Evolutionary conservation across 23 tunicate genomes (phyloP).

Genomic region (Clavelina lepadiformis): DNA sequence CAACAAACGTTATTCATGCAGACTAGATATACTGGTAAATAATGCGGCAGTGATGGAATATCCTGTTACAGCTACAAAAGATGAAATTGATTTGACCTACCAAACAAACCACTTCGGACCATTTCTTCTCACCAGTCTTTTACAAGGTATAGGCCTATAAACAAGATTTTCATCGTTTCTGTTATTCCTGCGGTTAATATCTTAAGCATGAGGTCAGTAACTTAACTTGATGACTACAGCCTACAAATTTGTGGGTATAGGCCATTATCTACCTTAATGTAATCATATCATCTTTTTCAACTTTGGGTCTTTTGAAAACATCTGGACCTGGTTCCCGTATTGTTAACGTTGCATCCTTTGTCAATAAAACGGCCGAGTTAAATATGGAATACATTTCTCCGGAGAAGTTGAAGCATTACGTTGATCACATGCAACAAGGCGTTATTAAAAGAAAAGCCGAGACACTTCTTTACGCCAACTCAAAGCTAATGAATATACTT

Average conservation of each 20-base stretch:
- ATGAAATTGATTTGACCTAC: conserved; percentile 3
- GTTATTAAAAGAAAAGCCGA: background rate
- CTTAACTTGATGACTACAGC: background rate
- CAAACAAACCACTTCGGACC: conserved; percentile 20
- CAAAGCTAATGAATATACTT: conserved; percentile 9
- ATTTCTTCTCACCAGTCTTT: conserved; percentile 18
- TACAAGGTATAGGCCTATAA: conserved; percentile 2
- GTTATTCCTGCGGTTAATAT: background rate
- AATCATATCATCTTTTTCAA: background rate
- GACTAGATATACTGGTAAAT: conserved; percentile 16
- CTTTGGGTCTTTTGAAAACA: conserved; percentile 9
- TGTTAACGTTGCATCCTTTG: conserved; percentile 10
- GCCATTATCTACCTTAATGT: background rate
- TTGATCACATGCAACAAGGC: background rate
- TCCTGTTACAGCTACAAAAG: conserved; percentile 11
- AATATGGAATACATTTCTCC: conserved; percentile 6
- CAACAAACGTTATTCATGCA: background rate
- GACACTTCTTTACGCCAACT: background rate
- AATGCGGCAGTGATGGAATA: conserved; percentile 8
- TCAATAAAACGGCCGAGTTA: background rate
- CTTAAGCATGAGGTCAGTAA: too few species aligned
- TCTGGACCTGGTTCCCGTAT: conserved; percentile 15
- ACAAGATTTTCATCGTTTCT: background rate
- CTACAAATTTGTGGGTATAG: background rate
- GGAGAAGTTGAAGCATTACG: background rate